Conservation (phyloP, 1,140 invertebrate genomes). For the Coptotermes formosanus region DNA sequence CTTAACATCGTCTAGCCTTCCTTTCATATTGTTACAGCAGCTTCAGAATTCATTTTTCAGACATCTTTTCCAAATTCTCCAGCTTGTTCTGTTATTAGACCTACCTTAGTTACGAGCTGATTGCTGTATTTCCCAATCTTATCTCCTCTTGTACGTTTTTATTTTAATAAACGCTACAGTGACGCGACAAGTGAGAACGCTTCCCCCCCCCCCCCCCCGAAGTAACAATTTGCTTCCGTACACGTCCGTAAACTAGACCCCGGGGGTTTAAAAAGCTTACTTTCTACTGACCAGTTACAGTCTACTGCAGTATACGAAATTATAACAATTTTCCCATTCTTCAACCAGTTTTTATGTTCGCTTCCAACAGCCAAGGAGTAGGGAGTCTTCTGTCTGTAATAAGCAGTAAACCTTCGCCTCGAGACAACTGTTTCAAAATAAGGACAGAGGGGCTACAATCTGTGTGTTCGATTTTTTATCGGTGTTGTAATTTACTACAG, state of each 20-base stretch:
- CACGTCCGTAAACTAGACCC: neutral
- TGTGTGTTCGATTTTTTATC: neutral
- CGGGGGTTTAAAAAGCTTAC: neutral
- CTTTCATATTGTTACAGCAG: too few relatives aligned
- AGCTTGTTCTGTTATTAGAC: too few relatives aligned
- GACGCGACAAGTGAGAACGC: neutral
- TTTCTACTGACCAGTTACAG: neutral
- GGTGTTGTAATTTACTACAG: neutral
- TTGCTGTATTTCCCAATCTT: too few relatives aligned
- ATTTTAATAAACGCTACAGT: neutral
- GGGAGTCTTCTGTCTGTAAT: neutral
- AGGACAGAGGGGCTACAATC: neutral
- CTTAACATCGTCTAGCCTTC: too few relatives aligned
- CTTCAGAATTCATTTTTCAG: too few relatives aligned
- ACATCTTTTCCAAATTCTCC: too few relatives aligned
- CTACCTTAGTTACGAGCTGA: too few relatives aligned
- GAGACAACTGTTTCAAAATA: neutral
- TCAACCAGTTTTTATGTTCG: neutral
- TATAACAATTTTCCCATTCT: neutral
- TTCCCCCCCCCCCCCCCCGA: neutral
- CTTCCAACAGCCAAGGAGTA: neutral
- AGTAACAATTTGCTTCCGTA: neutral
- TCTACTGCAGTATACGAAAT: neutral
- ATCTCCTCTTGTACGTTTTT: neutral
- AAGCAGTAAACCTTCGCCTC: neutral